These are phyloP conservation scores for Sphyrna mokarran DNA, from an alignment of 2,113 vertebrate genomes.

Conservation along the genomic window DNA sequence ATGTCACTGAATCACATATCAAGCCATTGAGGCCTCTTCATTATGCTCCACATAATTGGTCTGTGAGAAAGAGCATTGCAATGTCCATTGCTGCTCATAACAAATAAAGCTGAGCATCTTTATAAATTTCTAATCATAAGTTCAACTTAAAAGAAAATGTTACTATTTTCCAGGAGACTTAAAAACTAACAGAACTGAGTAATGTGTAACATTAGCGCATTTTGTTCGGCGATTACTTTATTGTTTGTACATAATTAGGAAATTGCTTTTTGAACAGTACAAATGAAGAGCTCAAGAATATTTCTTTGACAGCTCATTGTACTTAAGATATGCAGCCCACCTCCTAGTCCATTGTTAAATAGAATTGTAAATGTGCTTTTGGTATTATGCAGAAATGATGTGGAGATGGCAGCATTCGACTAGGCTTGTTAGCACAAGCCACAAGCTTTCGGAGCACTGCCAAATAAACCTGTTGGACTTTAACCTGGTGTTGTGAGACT, in stretches of 20 bases:
- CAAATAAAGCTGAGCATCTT: neutral
- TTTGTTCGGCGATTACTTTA: neutral
- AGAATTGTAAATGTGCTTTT: neutral
- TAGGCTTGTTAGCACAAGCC: too few species aligned
- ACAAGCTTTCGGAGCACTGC: too few species aligned
- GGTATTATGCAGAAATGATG: too few species aligned
- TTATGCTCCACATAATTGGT: neutral
- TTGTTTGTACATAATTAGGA: neutral
- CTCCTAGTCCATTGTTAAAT: neutral
- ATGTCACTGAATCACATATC: neutral
- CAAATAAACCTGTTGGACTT: too few species aligned
- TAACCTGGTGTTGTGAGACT: too few species aligned
- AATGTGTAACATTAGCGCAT: neutral
- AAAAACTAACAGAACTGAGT: neutral
- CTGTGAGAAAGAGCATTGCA: neutral
- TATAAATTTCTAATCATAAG: neutral
- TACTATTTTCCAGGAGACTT: slow-evolving; percentile 11
- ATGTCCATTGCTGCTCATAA: neutral
- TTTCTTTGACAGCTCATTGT: neutral
- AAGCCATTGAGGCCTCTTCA: neutral
- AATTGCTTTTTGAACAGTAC: neutral
- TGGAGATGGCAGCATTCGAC: too few species aligned
- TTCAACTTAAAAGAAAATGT: neutral
- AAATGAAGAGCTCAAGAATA: neutral
- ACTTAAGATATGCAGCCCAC: neutral